Conservation (phyloP, 1,140 invertebrate species). For the Drosophila sulfurigaster region DNA sequence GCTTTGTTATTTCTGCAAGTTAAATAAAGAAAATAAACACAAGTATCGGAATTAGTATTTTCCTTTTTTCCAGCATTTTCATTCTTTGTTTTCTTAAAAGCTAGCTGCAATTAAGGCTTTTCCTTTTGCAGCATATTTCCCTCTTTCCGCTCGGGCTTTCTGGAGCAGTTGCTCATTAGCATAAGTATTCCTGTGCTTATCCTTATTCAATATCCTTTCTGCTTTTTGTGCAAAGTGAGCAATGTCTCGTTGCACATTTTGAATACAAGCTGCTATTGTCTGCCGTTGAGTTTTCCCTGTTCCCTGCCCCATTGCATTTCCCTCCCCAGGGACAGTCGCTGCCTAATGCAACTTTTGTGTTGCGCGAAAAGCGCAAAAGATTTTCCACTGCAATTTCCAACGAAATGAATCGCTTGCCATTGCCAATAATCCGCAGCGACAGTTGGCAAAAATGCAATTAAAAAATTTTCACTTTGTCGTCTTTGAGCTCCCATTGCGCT, state of each 20-base stretch:
- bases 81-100: background rate
- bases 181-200: conserved; percentile 35
- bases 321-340: background rate
- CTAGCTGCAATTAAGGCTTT: conserved; percentile 17
- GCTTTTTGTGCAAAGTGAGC: background rate
- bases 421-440: conserved; percentile 80
- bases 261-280: conserved; percentile 41
- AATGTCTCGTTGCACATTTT: conserved; percentile 38
- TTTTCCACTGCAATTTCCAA: conserved; percentile 75
- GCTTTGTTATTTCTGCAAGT: too few relatives aligned
- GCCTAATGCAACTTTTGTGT: conserved; percentile 76
- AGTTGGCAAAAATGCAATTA: conserved; percentile 84
- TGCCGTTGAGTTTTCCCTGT: background rate
- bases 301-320: background rate
- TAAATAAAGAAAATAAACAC: background rate
- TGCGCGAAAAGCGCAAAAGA: conserved; percentile 56
- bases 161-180: conserved; percentile 40
- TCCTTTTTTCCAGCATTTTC: background rate
- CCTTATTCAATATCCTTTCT: conserved; percentile 46
- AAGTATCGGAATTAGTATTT: background rate
- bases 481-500: conserved; percentile 23
- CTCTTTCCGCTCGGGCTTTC: background rate
- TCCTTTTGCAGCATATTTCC: background rate
- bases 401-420: conserved; percentile 78
- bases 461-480: conserved; percentile 79